phyloP scores from a whole-genome alignment of 2,113 vertebrate species.

The Oncorhynchus mykiss region DNA sequence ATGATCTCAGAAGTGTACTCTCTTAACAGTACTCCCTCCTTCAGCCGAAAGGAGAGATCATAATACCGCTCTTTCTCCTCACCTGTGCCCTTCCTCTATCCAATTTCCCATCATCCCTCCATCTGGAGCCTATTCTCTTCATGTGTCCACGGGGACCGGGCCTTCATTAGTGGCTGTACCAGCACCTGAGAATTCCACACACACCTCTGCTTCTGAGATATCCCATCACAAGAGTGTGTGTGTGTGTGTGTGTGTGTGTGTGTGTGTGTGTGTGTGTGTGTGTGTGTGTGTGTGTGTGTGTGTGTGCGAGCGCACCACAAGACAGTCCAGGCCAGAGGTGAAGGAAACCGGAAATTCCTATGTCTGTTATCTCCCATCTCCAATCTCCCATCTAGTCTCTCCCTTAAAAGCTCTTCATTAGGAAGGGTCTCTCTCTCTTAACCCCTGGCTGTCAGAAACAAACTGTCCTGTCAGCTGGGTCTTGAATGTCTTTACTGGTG shows the following conservation, averaged over 20 bases:
- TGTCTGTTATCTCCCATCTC: too few relatives aligned
- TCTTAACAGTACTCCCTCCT: too few relatives aligned
- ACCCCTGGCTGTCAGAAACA: background rate
- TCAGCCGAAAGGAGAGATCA: constrained; percentile 7
- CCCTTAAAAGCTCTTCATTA: background rate
- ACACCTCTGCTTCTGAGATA: background rate
- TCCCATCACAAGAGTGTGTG: background rate
- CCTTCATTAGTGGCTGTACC: constrained; percentile 45
- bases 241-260: background rate
- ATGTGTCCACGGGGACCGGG: constrained; percentile 45
- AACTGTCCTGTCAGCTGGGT: background rate
- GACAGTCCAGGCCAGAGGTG: background rate
- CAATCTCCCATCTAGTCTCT: too few relatives aligned
- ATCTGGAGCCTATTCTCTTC: constrained; percentile 26
- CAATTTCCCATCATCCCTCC: constrained; percentile 27
- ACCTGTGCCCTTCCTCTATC: constrained; percentile 11
- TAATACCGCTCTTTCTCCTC: constrained; percentile 14
- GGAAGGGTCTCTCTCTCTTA: background rate
- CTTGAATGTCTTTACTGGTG: background rate
- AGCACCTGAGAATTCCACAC: constrained; percentile 39
- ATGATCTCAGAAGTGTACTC: too few relatives aligned
- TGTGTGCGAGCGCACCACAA: background rate
- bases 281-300: background rate
- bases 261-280: background rate
- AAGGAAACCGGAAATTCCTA: too few relatives aligned